phyloP scores from a whole-genome alignment of 2,888 invertebrate species.

The Caenorhabditis doughertyi region DNA sequence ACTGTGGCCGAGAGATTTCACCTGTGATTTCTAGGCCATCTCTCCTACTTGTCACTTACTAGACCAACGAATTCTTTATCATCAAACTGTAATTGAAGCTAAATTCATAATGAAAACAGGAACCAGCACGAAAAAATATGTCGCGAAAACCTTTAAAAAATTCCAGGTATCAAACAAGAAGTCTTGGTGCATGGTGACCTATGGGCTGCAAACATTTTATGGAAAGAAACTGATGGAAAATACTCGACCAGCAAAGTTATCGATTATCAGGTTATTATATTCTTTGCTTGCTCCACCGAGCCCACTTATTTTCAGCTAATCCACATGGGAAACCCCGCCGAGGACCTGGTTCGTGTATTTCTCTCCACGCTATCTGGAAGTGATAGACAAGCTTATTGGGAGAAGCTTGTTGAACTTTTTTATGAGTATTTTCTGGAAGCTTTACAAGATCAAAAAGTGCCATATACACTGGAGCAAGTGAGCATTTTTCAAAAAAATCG shows the following conservation, averaged over 20 bases:
- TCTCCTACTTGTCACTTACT: too few species aligned
- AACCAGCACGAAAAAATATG: too few species aligned
- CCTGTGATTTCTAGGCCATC: too few species aligned
- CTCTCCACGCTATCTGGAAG: constrained; percentile 55
- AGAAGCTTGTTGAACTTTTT: constrained; percentile 54
- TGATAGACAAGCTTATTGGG: constrained; percentile 57
- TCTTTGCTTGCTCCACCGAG: too few species aligned
- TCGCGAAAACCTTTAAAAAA: too few species aligned
- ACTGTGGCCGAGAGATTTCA: too few species aligned
- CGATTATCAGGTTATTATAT: constrained; percentile 55
- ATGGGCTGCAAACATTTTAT: constrained; percentile 59
- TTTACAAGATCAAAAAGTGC: constrained; percentile 32
- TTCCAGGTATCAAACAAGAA: constrained; percentile 35
- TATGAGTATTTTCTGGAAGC: constrained; percentile 52
- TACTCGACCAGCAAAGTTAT: constrained; percentile 33
- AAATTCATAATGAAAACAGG: too few species aligned
- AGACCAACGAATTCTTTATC: too few species aligned
- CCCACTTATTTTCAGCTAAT: constrained; percentile 25
- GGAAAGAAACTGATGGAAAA: constrained; percentile 13
- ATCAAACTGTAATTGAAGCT: too few species aligned
- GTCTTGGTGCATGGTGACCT: constrained; percentile 60
- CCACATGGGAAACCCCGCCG: constrained; percentile 32
- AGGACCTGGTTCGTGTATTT: constrained; percentile 63
- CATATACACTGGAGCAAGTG: constrained; percentile 66
- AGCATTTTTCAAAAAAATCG: background rate